Percentiles rank a stretch among this genome's conserved stretches.
Conservation (phyloP, 2,888 invertebrate species). For the Galerucella pusilla region DNA sequence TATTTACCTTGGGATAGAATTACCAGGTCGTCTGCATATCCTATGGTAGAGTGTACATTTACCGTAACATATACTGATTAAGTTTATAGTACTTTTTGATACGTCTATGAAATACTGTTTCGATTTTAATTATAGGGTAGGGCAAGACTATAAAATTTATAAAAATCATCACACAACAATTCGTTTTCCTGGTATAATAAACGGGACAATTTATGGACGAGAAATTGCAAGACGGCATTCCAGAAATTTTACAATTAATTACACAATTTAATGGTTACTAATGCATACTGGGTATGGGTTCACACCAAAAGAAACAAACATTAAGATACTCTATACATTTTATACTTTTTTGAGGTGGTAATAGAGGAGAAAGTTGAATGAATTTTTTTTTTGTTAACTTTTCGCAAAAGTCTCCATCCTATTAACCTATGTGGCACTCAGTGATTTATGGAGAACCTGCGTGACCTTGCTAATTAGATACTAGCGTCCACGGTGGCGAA, state of each 20-base stretch:
- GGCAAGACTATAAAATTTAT: constrained; percentile 6
- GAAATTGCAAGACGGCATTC: constrained; percentile 19
- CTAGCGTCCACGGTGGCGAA: too few species aligned
- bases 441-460: too few species aligned
- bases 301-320: neutral
- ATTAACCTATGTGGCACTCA: too few species aligned
- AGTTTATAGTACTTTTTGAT: too few species aligned
- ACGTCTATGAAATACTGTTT: constrained; percentile 8
- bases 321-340: neutral
- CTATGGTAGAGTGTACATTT: too few species aligned
- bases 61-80: neutral
- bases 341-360: neutral
- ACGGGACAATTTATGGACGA: constrained; percentile 8
- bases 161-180: constrained; percentile 14
- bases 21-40: too few species aligned
- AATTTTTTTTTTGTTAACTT: too few species aligned
- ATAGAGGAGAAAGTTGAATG: too few species aligned
- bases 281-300: neutral
- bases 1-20: too few species aligned
- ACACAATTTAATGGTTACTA: constrained; percentile 7
- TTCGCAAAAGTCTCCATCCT: too few species aligned
- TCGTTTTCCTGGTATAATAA: neutral
- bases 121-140: constrained; percentile 8
- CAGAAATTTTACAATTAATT: constrained; percentile 32
- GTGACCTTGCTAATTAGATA: too few species aligned